Conservation (phyloP, 2,888 invertebrate genomes). For the Xanthia icteritia region DNA sequence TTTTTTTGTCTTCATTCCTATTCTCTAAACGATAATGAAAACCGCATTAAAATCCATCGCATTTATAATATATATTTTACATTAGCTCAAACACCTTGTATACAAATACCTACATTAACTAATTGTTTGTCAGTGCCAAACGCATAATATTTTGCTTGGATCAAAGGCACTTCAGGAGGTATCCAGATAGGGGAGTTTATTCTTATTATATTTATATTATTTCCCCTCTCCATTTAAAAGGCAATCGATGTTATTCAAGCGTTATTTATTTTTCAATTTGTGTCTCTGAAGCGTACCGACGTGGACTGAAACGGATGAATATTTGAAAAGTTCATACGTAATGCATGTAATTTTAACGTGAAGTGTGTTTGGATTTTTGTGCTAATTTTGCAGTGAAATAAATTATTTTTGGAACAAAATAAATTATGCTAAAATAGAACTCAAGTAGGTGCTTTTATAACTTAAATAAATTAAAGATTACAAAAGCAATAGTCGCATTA, state of each 20-base stretch:
- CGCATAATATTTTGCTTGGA: slow-evolving; percentile 76
- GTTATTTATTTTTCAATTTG: slow-evolving; percentile 62
- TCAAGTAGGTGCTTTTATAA: neutral
- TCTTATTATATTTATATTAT: slow-evolving; percentile 61
- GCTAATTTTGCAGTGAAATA: neutral
- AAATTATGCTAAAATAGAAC: neutral
- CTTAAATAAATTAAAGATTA: neutral
- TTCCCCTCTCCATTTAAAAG: slow-evolving; percentile 66
- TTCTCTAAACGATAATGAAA: neutral
- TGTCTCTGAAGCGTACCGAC: slow-evolving; percentile 23
- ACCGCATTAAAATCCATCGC: neutral
- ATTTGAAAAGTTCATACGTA: slow-evolving; percentile 19
- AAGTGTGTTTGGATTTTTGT: neutral
- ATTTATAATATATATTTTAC: neutral
- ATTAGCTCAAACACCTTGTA: slow-evolving; percentile 35
- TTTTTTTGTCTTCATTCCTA: too few species aligned
- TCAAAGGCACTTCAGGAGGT: slow-evolving; percentile 82
- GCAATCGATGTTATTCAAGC: slow-evolving; percentile 62
- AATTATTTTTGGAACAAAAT: neutral
- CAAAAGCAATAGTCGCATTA: neutral
- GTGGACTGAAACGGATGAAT: slow-evolving; percentile 13
- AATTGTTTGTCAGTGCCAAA: slow-evolving; percentile 77
- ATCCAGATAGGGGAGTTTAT: slow-evolving; percentile 69
- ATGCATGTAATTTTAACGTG: slow-evolving; percentile 2
- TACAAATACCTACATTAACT: slow-evolving; percentile 62